Evolutionary conservation across 2,113 vertebrate genomes (phyloP).

Genomic region (Gymnogyps californianus): DNA sequence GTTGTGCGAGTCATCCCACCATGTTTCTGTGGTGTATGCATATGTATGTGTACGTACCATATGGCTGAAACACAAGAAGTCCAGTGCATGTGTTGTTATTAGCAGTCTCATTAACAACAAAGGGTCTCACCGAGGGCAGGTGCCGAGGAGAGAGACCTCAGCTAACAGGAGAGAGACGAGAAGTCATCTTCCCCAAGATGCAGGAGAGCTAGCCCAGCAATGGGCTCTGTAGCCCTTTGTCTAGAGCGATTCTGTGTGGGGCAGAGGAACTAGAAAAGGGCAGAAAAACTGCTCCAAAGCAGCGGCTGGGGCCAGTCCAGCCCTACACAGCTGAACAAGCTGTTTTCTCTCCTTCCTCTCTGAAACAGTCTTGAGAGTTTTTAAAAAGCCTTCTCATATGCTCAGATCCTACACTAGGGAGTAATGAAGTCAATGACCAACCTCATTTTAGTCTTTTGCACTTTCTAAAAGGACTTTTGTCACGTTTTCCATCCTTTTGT

Average conservation of each 20-base stretch:
- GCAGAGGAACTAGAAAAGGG: neutral
- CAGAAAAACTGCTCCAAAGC: neutral
- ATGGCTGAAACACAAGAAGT: neutral
- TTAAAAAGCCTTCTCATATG: neutral
- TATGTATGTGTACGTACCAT: fast-evolving
- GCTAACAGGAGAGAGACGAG: neutral
- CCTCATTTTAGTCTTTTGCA: neutral
- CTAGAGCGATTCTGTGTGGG: neutral
- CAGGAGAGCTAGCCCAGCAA: neutral
- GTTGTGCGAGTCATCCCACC: no score
- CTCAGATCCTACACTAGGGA: neutral
- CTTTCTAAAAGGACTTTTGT: neutral
- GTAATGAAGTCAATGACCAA: neutral
- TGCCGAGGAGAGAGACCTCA: neutral
- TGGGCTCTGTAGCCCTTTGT: neutral
- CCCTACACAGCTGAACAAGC: neutral
- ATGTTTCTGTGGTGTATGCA: no score
- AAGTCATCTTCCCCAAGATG: neutral
- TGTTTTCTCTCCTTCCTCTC: neutral
- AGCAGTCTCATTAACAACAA: neutral
- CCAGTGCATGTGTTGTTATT: no score
- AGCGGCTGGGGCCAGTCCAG: neutral
- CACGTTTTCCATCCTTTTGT: neutral
- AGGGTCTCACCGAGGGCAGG: neutral
- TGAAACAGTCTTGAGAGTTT: neutral